Evolutionary conservation across 2,113 vertebrate species (phyloP), one percentile per base, ranked within the genome.

Genomic region (Silurus meridionalis): DNA sequence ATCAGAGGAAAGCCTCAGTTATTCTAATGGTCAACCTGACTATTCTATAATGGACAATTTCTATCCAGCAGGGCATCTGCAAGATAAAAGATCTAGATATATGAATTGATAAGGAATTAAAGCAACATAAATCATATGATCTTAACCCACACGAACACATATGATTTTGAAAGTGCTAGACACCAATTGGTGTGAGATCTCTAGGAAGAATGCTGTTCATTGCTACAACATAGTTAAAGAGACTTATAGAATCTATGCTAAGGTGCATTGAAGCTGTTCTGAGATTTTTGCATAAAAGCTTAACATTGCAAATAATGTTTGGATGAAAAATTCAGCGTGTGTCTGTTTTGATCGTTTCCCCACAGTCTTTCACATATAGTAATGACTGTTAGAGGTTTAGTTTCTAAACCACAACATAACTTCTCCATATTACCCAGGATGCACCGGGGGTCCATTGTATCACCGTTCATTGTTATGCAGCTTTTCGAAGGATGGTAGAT

Each of bases 291-390:
- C 23, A 15, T 55, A 77, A 25, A 0, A 55, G 3, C 15, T 48
- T 74, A 74, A 74, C 4, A 74, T 74, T 50, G 46, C 17, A 9
- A 46, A 3, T 71, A 19, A 75, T 25, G 6, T 53, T 15, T 80
- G 25, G 14, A 79, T 79, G 53, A 28, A 58, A 37, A 79, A 57
- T 57, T 0, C 21, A 57, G 52, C 53, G 19, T 90, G 25, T 84
- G 91, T 91, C 91, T 91, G 89, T 89, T 92, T 95, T 94, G 90
- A 93, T 93, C 90, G 86, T 23, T 48, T 55, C 17, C 7, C 25
- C 14, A 25, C 5, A 0, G 13, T 79, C 60, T 64, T 82, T 64
- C 6, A 64, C 21, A 50, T 64, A 11, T 80, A 11, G 74, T 60
- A 67, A 15, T n/a, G 7, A 11, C 8, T 53, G 11, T 85, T 87